phyloP scores from a whole-genome alignment of 2,888 invertebrate genomes.

The Salpingus planirostris region DNA sequence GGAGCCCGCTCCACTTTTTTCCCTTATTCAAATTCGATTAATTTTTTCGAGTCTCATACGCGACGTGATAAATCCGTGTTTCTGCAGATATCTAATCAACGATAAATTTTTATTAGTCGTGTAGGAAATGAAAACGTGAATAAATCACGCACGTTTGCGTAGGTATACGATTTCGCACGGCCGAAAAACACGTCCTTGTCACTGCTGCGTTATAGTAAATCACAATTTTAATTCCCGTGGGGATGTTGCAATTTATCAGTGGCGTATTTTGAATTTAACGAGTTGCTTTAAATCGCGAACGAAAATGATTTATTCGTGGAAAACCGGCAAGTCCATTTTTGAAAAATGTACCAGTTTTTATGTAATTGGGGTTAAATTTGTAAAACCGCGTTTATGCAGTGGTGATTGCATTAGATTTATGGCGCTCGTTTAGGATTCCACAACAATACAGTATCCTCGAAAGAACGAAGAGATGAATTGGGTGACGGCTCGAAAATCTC shows the following conservation, averaged over 20 bases:
- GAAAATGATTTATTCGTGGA: constrained; percentile 5
- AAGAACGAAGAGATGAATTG: not conserved
- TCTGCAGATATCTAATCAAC: constrained; percentile 3
- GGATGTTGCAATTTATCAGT: constrained; percentile 9
- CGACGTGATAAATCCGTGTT: too few relatives aligned
- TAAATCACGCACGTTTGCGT: too few relatives aligned
- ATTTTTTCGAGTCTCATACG: too few relatives aligned
- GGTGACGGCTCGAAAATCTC: constrained; percentile 14
- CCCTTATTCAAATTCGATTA: too few relatives aligned
- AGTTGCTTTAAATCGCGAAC: constrained; percentile 7
- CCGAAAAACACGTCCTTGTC: constrained; percentile 8
- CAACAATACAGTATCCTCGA: not conserved
- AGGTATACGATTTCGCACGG: too few relatives aligned
- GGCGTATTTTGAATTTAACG: constrained; percentile 8
- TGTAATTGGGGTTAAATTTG: too few relatives aligned
- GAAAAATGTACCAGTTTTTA: too few relatives aligned
- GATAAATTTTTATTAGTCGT: constrained; percentile 10
- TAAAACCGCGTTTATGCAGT: too few relatives aligned
- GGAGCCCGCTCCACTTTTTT: too few relatives aligned
- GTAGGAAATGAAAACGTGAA: too few relatives aligned
- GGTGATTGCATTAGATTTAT: too few relatives aligned
- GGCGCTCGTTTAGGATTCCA: too few relatives aligned
- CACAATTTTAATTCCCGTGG: constrained; percentile 9
- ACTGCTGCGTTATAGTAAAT: constrained; percentile 11
- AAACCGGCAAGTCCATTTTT: not conserved